Evolutionary conservation across 2,888 invertebrate genomes (phyloP), one percentile per base, ranked within the genome.

Genomic region (Troides aeacus): DNA sequence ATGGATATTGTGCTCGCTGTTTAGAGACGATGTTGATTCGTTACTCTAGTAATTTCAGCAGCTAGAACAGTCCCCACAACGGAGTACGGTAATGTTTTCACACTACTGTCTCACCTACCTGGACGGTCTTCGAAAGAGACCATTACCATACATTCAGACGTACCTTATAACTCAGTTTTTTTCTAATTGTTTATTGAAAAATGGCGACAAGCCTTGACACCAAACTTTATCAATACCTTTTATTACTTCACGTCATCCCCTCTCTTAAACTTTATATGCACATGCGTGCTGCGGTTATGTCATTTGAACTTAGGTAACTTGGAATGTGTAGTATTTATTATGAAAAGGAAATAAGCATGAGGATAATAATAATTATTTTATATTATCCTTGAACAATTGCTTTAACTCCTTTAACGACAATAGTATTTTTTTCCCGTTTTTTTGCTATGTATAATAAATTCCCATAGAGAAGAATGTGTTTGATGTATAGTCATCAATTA

Each of bases 161-260:
- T 21, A 21, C 21, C 21, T 21, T 21, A 21, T 21, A 21, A 36
- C 36, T 36, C 8, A 8, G 5, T 36, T 36, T 7, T 36, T 46
- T 10, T 17, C 7, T 46, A 12, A 46, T 46, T 46, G 17, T 4
- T 46, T 7, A 17, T 15, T 12, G 46, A 15, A 10, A 46, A 46
- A 46, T 46, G 10, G 46, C 17, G 7, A 46, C 21, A 46, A 58
- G 21, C 69, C 69, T 69, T 69, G 69, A 65, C 65, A 69, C 65
- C n/a, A 36, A 65, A 69, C 15, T 46, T 69, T 69, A 69, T 69
- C 69, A 57, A 64, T 62, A 53, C 23, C 23, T 69, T 69, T 62
- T 50, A 62, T 39, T 53, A 53, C 24, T 59, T 63, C 63, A 53
- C 63, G 50, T 67, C 62, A 53, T 59, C 18, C 21, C 18, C 60